These are phyloP conservation scores for Drosophila testacea DNA, from an alignment of 2,888 invertebrate genomes.

Conservation along the genomic window DNA sequence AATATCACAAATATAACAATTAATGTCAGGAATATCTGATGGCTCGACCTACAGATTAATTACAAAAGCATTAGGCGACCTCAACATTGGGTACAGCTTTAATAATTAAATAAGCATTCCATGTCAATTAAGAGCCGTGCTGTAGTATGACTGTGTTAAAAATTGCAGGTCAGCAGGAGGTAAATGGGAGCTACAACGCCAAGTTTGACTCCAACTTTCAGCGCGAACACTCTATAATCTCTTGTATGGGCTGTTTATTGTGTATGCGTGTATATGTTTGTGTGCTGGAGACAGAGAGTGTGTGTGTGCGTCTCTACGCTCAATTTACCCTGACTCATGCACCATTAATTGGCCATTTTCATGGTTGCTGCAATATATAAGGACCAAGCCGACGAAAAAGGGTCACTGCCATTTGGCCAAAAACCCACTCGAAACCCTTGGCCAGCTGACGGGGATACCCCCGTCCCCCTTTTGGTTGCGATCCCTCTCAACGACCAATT, in stretches of 20 bases:
- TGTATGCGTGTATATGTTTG: conserved; percentile 25
- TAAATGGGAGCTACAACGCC: conserved; percentile 12
- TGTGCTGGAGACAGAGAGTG: conserved; percentile 18
- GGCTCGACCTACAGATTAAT: conserved; percentile 45
- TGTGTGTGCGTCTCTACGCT: conserved; percentile 55
- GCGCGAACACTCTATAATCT: conserved; percentile 42
- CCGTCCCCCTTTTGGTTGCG: conserved; percentile 15
- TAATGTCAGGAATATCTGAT: conserved; percentile 27
- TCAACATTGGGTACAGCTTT: conserved; percentile 29
- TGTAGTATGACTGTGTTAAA: conserved; percentile 21
- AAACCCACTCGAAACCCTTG: conserved; percentile 42
- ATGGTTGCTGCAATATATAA: conserved; percentile 69
- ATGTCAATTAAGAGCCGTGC: conserved; percentile 59
- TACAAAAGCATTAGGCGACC: conserved; percentile 26
- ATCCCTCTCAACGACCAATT: conserved; percentile 79
- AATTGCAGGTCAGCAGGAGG: conserved; percentile 30
- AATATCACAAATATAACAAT: conserved; percentile 23
- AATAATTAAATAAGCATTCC: conserved; percentile 56
- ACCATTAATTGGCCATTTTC: conserved; percentile 78
- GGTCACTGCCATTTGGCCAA: conserved; percentile 62
- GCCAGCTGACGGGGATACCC: conserved; percentile 18
- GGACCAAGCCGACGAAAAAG: conserved; percentile 50
- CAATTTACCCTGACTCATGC: conserved; percentile 77
- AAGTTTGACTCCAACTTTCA: not conserved
- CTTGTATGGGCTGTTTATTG: conserved; percentile 57